A percentile compares a stretch with the other conserved stretches of the same genome.
Conservation (phyloP, 2,797 vertebrate species). For the Adrianichthys oophorus region DNA sequence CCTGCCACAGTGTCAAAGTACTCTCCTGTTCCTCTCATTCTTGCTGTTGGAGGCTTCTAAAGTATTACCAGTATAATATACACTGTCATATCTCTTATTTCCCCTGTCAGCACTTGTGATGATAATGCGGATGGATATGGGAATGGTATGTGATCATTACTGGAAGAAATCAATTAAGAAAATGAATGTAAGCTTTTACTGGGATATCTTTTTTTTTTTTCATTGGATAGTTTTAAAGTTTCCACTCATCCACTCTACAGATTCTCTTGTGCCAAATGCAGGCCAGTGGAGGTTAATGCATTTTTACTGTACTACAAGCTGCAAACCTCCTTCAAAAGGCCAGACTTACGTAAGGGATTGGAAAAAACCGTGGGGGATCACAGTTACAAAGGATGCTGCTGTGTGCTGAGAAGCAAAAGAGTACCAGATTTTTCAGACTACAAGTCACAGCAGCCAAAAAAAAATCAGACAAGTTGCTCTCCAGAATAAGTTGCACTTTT, state of each 20-base stretch:
- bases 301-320: constrained; percentile 84
- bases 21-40: constrained; percentile 39
- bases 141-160: constrained; percentile 64
- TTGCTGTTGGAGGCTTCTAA: constrained; percentile 53
- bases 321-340: constrained; percentile 57
- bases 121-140: constrained; percentile 69
- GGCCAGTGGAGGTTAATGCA: constrained; percentile 89
- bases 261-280: constrained; percentile 74
- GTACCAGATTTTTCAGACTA: background rate
- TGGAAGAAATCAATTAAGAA: constrained; percentile 88
- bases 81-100: constrained; percentile 78
- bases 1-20: constrained; percentile 60
- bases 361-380: constrained; percentile 59
- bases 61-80: constrained; percentile 68
- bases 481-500: too few relatives aligned
- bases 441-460: too few relatives aligned
- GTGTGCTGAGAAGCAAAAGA: constrained; percentile 31
- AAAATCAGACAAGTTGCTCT: too few relatives aligned
- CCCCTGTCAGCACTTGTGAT: constrained; percentile 67
- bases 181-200: constrained; percentile 84
- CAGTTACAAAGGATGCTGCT: constrained; percentile 48
- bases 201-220: constrained; percentile 46
- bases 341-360: constrained; percentile 62
- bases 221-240: constrained; percentile 55
- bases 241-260: constrained; percentile 62